These are phyloP conservation scores for Cyphomyrmex costatus DNA, from an alignment of 1,140 invertebrate genomes.

Conservation along the genomic window DNA sequence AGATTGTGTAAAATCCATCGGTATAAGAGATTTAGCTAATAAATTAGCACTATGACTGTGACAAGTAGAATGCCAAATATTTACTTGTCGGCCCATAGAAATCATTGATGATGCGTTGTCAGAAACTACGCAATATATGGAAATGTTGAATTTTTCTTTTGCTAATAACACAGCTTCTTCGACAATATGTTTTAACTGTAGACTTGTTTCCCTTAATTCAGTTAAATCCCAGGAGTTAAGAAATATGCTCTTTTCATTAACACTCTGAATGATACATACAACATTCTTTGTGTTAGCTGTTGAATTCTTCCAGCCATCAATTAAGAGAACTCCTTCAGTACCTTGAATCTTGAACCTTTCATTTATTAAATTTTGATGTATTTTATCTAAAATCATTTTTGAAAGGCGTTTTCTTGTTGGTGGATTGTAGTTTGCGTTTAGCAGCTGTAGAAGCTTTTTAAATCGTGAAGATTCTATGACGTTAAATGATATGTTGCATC, in stretches of 20 bases:
- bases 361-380: not conserved
- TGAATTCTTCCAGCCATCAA: slow-evolving; percentile 3
- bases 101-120: slow-evolving; percentile 15
- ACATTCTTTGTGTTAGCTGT: not conserved
- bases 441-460: not conserved
- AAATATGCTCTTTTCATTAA: slow-evolving; percentile 8
- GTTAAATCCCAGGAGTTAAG: slow-evolving; percentile 15
- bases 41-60: slow-evolving; percentile 6
- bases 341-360: not conserved
- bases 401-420: not conserved
- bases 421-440: not conserved
- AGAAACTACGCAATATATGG: not conserved
- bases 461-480: not conserved
- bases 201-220: not conserved
- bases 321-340: not conserved
- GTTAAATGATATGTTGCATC: not conserved
- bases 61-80: slow-evolving; percentile 35
- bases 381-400: not conserved
- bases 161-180: not conserved
- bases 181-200: not conserved
- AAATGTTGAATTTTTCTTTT: slow-evolving; percentile 18
- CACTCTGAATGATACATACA: not conserved
- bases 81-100: not conserved
- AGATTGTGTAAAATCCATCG: not conserved
- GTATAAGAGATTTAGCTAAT: slow-evolving; percentile 4